Percentiles rank a stretch among this genome's conserved stretches.
phyloP scores from a whole-genome alignment of 2,113 vertebrate genomes.

The Panthera uncia region DNA sequence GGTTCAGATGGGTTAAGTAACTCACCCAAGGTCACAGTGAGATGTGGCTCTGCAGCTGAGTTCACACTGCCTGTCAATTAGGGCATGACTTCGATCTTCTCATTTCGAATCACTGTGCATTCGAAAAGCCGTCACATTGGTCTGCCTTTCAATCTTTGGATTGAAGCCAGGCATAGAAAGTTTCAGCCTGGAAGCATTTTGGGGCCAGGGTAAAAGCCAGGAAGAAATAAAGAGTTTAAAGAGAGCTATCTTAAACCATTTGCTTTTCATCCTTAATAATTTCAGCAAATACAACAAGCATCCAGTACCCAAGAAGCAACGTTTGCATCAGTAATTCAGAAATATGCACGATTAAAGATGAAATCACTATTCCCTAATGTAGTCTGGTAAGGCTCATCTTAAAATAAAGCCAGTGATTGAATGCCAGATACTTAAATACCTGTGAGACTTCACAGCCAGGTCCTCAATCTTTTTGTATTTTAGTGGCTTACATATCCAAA shows the following conservation, averaged over 20 bases:
- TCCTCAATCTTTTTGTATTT: background rate
- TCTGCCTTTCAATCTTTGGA: background rate
- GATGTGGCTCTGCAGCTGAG: background rate
- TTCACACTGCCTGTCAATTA: background rate
- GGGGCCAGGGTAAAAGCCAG: background rate
- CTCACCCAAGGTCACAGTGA: background rate
- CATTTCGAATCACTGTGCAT: background rate
- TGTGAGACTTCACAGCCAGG: background rate
- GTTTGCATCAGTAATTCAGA: conserved; percentile 63
- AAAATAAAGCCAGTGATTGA: conserved; percentile 8
- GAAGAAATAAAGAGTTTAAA: conserved; percentile 33
- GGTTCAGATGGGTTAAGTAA: background rate
- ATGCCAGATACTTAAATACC: conserved; percentile 23
- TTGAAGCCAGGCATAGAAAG: background rate
- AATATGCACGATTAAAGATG: conserved; percentile 4
- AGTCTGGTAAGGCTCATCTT: background rate
- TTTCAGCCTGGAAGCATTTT: background rate
- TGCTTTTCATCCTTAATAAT: conserved; percentile 46
- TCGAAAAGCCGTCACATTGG: background rate
- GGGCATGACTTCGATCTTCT: background rate
- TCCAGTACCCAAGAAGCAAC: background rate
- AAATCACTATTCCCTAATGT: conserved; percentile 35
- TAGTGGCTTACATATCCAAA: background rate
- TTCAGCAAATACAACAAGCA: conserved; percentile 48
- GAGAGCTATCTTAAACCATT: background rate